Base-by-base conservation (phyloP, 2,797 vertebrate genomes). In the Rhinophrynus dorsalis region DNA sequence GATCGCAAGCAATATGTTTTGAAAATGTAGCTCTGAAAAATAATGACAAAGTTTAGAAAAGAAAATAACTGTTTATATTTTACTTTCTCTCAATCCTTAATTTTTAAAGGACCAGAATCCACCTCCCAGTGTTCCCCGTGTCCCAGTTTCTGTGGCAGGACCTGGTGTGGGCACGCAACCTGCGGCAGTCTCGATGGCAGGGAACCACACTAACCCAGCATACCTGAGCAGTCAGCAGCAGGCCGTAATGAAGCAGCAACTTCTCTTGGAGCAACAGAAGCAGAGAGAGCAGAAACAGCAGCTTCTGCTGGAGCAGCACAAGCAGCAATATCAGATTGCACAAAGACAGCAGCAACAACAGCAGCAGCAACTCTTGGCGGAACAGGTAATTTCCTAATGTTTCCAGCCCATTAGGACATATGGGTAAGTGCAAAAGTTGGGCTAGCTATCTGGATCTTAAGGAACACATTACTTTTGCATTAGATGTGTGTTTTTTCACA, bases 141-240 rank as follows among this genome's bases (percentile, higher is more conserved):
- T 90, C 67, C 86, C 94, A 0, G 92, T 89, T 38, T 84, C 88
- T 47, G 83, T 87, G 57, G 87, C 91, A 0, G 78, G 85, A 18
- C 30, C 88, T 29, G 79, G 79, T 0, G 90, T 96, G 83, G 78
- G 88, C 5, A 68, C 85, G 17, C 92, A 92, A 82, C 81, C 88
- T 0, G 81, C 90, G 1, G 69, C 68, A 0, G 90, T 78, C 17
- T 78, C 89, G 30, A 89, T 94, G 82, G 82, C 91, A 1, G 83
- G 82, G 78, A 92, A 86, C 79, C 96, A 94, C 38, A 77, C 77
- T 30, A 95, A 82, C 55, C 3, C 89, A 0, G 75, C 86, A 0
- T 98, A 96, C 87, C 79, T 95, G 75, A 92, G 76, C 72, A 88
- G 78, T 77, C 93, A 91, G 80, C 93, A 89, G 32, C 93, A 92